phyloP scores from a whole-genome alignment of 2,113 vertebrate species.

The Crotalus helleri region DNA sequence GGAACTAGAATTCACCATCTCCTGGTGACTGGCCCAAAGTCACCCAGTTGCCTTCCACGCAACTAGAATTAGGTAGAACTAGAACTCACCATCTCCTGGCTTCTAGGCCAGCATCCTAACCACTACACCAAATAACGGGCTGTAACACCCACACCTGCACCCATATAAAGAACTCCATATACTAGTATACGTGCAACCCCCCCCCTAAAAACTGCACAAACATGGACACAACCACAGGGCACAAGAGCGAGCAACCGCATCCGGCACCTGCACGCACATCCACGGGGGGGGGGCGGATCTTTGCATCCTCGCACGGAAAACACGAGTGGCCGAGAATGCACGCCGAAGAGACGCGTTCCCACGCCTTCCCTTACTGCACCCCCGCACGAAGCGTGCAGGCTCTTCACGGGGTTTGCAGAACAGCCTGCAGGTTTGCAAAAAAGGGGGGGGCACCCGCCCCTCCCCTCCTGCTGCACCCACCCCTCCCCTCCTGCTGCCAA shows the following conservation, averaged over 20 bases:
- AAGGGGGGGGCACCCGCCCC: neutral
- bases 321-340: neutral
- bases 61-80: accelerated
- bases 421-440: neutral
- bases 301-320: neutral
- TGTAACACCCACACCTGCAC: no score
- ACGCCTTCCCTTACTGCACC: neutral
- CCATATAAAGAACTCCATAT: neutral
- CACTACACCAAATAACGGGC: no score
- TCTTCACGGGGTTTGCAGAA: no score
- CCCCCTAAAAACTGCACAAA: neutral
- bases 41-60: no score
- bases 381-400: neutral
- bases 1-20: no score
- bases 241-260: neutral
- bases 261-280: neutral
- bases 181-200: neutral
- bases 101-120: no score
- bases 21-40: no score
- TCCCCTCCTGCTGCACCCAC: no score
- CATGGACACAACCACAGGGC: neutral
- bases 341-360: neutral
- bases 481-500: neutral
- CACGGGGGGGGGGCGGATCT: no score
- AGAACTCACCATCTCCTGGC: no score